Percentiles rank a stretch among this genome's conserved stretches.
phyloP scores from a whole-genome alignment of 2,113 vertebrate species.

The Alethe castanea region DNA sequence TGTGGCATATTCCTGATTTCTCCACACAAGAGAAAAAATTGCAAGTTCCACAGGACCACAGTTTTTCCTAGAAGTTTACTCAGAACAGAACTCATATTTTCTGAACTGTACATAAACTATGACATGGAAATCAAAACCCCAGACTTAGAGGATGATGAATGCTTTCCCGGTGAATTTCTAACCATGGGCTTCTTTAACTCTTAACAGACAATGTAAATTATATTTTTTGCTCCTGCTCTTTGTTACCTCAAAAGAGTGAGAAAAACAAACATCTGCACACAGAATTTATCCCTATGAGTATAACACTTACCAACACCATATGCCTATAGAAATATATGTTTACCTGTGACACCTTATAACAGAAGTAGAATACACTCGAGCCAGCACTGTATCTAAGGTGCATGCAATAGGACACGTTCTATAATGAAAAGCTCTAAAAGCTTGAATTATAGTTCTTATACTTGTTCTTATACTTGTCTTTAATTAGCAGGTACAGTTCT shows the following conservation, averaged over 20 bases:
- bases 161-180: not conserved
- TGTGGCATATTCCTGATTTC: not conserved
- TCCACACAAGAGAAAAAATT: not conserved
- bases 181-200: not conserved
- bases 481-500: not conserved
- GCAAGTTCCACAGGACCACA: not conserved
- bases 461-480: not conserved
- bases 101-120: not conserved
- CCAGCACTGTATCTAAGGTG: not conserved
- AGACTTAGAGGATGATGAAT: not conserved
- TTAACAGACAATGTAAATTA: not conserved
- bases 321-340: not conserved
- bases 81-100: not conserved
- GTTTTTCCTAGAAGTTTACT: not conserved
- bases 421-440: not conserved
- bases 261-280: not conserved
- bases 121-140: not conserved
- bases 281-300: not conserved
- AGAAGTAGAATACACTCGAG: not conserved
- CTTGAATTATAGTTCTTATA: not conserved
- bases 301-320: not conserved
- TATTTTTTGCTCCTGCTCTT: not conserved
- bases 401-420: not conserved
- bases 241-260: not conserved
- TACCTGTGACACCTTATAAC: rapidly evolving